Evolutionary conservation across 1,140 invertebrate species (phyloP), one percentile per base, ranked within the genome.

Genomic region (Aporrectodea caliginosa): DNA sequence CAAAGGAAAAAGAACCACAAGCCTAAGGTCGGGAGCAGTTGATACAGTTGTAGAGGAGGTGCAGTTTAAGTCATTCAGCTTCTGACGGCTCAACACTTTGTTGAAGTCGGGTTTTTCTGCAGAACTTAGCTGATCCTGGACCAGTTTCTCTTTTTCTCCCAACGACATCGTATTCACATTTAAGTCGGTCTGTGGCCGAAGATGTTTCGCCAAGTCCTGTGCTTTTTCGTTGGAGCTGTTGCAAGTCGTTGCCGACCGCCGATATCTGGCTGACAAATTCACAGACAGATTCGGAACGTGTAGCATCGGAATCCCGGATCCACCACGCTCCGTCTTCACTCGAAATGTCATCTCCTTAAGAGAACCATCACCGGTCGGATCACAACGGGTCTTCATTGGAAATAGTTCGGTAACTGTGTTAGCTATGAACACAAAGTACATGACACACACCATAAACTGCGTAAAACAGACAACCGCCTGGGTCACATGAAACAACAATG

Each of bases 371-470:
- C n/a, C n/a, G n/a, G n/a, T n/a, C n/a, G n/a, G n/a, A n/a, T n/a
- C n/a, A n/a, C n/a, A n/a, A n/a, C n/a, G n/a, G n/a, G n/a, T n/a
- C n/a, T n/a, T n/a, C n/a, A n/a, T n/a, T 58, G 43, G 43, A 58
- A 58, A 58, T 58, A 58, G 6, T 22, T 12, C 22, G 6, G 6
- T 6, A 58, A 58, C 43, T 58, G 43, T 58, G 43, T 58, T 58
- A 6, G 43, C 86, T 27, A 88, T 83, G 72, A 88, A 87, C 22
- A 88, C 87, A 75, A 84, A 87, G 79, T 88, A 88, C 6, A 58
- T 82, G 14, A 86, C 81, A 82, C 85, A 86, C 68, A 86, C 87
- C 33, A 85, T 84, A 82, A 85, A 87, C 81, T 88, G 87, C 16
- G 87, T 87, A 6, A 87, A 76, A 29, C 71, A 76, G 16, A 79